Conservation (phyloP, 1,140 invertebrate species). For the Chironomus tepperi region DNA sequence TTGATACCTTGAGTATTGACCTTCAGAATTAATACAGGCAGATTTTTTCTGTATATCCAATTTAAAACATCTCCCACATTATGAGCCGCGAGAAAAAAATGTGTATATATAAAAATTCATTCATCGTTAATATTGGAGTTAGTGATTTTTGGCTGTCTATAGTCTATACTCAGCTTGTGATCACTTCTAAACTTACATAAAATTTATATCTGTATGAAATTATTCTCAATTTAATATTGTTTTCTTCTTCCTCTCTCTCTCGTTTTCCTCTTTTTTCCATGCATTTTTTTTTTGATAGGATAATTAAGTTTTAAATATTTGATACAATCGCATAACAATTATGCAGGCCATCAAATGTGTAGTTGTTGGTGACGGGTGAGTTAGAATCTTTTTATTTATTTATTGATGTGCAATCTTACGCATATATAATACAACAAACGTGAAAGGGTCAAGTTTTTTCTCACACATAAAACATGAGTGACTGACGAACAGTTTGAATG, state of each 20-base stretch:
- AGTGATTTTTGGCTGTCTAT: background rate
- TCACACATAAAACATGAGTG: background rate
- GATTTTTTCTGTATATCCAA: constrained; percentile 19
- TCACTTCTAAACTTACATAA: background rate
- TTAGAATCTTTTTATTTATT: constrained; percentile 33
- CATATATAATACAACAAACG: background rate
- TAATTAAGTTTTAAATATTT: background rate
- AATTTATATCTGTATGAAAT: background rate
- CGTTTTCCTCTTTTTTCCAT: background rate
- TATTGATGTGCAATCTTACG: constrained; percentile 29
- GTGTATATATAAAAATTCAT: constrained; percentile 11
- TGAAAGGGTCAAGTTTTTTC: background rate
- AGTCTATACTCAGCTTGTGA: background rate
- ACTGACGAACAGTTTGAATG: background rate
- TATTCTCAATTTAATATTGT: background rate
- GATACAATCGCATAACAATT: constrained; percentile 27
- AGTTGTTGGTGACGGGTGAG: constrained; percentile 88
- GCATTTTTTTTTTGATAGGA: background rate
- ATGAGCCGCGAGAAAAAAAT: constrained; percentile 11
- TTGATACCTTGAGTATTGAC: constrained; percentile 6
- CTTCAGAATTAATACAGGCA: constrained; percentile 10
- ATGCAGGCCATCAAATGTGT: constrained; percentile 96
- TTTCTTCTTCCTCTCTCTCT: background rate
- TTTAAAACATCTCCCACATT: constrained; percentile 24
- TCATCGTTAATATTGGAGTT: constrained; percentile 1